A percentile compares a stretch with the other conserved stretches of the same genome.
phyloP scores from a whole-genome alignment of 2,888 invertebrate species.

The Cylloceria caligata region DNA sequence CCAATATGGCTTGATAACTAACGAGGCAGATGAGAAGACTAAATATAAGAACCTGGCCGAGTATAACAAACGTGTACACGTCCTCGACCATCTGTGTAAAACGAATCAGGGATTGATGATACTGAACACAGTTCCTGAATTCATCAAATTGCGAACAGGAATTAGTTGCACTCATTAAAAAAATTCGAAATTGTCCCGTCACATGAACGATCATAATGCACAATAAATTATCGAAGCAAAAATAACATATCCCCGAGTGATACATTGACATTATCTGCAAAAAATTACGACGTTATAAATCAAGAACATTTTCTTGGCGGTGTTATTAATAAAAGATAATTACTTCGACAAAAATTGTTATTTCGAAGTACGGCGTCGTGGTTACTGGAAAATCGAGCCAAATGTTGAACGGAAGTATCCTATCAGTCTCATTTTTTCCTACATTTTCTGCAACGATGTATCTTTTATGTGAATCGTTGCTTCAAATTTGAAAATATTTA shows the following conservation, averaged over 20 bases:
- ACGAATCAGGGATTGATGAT: slow-evolving; percentile 69
- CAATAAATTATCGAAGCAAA: slow-evolving; percentile 74
- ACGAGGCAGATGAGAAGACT: slow-evolving; percentile 71
- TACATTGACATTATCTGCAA: slow-evolving; percentile 59
- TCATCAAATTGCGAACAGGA: not conserved
- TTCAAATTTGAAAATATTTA: not conserved
- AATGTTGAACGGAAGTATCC: slow-evolving; percentile 69
- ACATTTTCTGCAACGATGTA: slow-evolving; percentile 62
- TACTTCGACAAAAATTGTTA: slow-evolving; percentile 70
- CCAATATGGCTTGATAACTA: slow-evolving; percentile 72
- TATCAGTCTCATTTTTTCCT: slow-evolving; percentile 65
- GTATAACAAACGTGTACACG: slow-evolving; percentile 67
- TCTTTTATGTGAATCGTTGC: not conserved
- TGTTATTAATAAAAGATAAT: not conserved
- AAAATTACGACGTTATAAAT: not conserved
- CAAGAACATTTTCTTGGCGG: not conserved
- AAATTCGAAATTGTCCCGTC: slow-evolving; percentile 73
- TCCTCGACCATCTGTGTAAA: slow-evolving; percentile 66
- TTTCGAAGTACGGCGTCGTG: slow-evolving; percentile 71
- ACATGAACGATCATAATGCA: slow-evolving; percentile 69
- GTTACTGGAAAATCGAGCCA: slow-evolving; percentile 69
- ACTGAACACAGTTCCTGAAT: slow-evolving; percentile 63
- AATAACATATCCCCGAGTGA: slow-evolving; percentile 68
- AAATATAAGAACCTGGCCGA: slow-evolving; percentile 69
- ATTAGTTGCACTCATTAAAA: not conserved